Evolutionary conservation across 2,113 vertebrate species (phyloP), one percentile per base, ranked within the genome.

Genomic region (Suncus etruscus): DNA sequence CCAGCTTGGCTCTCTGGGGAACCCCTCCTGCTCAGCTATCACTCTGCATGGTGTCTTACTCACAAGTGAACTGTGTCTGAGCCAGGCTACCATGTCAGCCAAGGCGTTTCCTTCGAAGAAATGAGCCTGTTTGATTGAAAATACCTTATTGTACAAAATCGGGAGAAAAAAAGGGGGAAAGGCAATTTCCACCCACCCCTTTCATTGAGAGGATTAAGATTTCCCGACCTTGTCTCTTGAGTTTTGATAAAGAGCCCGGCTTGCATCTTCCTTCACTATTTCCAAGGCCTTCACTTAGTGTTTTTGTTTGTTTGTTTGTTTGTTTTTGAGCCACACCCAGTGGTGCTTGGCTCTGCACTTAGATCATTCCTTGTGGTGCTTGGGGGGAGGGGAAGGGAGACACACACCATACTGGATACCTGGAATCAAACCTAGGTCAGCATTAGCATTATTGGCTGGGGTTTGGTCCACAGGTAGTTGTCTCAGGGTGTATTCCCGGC

Each of bases 61-160:
- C 73, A 1, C 45, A 61, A 83, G 51, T n/a, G 31, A 66, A n/a
- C 61, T 61, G 0, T 3, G 20, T 72, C 54, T 51, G 45, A 87
- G 11, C 47, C 66, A 68, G 74, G 39, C 65, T 51, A 24, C 50
- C 24, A 16, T 66, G 32, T 50, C 29, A 77, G 16, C 24, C 8
- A 31, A 85, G 15, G 45, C 66, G 68, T 72, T 76, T 86, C 65
- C 65, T 63, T 27, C 15, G n/a, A 92, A 95, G 73, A 89, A 87
- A 77, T 58, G 50, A 72, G 8, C 25, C 10, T 69, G 32, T 83
- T 93, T 74, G 83, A 63, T 63, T 90, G 75, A 90, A 92, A 95
- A 87, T 45, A 32, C 31, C 6, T 85, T 83, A 51, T 72, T 73
- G 45, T 4, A n/a, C 82, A 78, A 69, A 80, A 76, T 86, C 16